These are phyloP conservation scores for Musca domestica DNA, from an alignment of 1,140 invertebrate genomes.

Conservation along the genomic window DNA sequence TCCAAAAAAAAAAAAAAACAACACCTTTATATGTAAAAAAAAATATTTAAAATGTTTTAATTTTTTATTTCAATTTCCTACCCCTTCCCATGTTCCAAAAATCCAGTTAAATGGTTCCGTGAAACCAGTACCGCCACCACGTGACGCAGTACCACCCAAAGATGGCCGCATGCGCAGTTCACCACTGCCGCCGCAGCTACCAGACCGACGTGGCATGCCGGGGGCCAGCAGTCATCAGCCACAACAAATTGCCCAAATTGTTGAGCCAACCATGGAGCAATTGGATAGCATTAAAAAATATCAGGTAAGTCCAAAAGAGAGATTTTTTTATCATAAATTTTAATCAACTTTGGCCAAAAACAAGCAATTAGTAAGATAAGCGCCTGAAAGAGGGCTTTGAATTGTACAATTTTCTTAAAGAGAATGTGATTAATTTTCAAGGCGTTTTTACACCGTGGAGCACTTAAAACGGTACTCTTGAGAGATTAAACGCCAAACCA, in stretches of 20 bases:
- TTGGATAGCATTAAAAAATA: constrained; percentile 87
- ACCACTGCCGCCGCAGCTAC: constrained; percentile 67
- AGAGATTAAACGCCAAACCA: too few relatives aligned
- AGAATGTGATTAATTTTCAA: too few relatives aligned
- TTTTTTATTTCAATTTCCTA: neutral
- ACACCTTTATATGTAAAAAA: too few relatives aligned
- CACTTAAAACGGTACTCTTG: too few relatives aligned
- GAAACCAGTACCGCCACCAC: constrained; percentile 73
- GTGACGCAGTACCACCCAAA: constrained; percentile 64
- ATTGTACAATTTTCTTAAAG: neutral
- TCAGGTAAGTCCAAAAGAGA: constrained; percentile 70
- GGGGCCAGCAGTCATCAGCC: constrained; percentile 40
- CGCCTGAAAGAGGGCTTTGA: neutral
- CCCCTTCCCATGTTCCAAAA: neutral
- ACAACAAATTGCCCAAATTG: constrained; percentile 55
- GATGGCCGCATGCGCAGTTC: constrained; percentile 60
- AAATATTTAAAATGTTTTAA: neutral
- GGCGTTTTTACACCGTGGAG: too few relatives aligned
- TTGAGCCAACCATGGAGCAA: constrained; percentile 77
- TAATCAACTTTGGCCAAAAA: neutral
- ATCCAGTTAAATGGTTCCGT: constrained; percentile 51
- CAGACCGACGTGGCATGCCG: constrained; percentile 58
- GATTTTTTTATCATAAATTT: neutral
- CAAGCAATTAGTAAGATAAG: too few relatives aligned
- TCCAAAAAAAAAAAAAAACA: too few relatives aligned